These are phyloP conservation scores for Echeneis naucrates DNA, from an alignment of 2,797 vertebrate species.

Conservation along the genomic window DNA sequence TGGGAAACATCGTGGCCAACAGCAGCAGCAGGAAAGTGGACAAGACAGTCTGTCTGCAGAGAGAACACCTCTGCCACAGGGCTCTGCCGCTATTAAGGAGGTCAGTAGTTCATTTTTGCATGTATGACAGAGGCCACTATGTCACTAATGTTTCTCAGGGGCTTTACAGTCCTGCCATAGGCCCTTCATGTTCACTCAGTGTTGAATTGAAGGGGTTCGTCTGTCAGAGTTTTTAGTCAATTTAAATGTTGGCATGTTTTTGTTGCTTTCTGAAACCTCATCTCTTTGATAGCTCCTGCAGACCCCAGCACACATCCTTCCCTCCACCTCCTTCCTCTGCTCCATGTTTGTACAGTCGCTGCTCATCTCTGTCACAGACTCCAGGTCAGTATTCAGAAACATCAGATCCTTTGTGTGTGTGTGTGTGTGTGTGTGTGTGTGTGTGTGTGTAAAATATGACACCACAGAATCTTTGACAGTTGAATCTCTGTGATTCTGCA, in stretches of 20 bases:
- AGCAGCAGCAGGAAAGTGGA: constrained; percentile 75
- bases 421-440: too few species aligned
- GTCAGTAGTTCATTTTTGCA: constrained; percentile 70
- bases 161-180: background rate
- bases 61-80: constrained; percentile 75
- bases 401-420: too few species aligned
- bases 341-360: constrained; percentile 91
- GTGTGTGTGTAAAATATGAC: too few species aligned
- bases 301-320: constrained; percentile 94
- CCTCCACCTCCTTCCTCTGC: constrained; percentile 91
- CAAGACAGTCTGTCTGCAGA: constrained; percentile 35
- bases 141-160: too few species aligned
- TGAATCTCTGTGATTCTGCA: constrained; percentile 13
- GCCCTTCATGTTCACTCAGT: background rate
- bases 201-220: background rate
- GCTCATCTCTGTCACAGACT: constrained; percentile 84
- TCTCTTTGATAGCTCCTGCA: constrained; percentile 87
- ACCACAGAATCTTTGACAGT: background rate
- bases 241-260: too few species aligned
- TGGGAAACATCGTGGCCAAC: constrained; percentile 89
- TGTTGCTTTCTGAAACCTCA: background rate
- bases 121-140: background rate
- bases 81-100: constrained; percentile 88
- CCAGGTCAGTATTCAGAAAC: constrained; percentile 68
- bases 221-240: background rate